These are phyloP conservation scores for Siniperca obscura DNA, from an alignment of 2,797 vertebrate species.

Conservation along the genomic window DNA sequence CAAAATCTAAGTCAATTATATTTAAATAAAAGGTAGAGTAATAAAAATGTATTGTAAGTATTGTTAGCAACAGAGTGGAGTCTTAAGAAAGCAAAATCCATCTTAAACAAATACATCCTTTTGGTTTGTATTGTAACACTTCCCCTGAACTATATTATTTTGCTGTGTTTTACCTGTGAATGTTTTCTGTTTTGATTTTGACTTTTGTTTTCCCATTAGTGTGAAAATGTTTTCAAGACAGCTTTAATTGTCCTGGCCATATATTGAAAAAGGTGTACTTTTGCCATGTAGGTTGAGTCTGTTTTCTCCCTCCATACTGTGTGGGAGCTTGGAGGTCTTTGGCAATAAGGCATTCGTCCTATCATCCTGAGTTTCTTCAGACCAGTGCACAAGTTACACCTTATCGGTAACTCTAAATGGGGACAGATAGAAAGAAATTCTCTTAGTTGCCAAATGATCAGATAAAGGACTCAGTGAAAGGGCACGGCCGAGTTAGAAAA, in stretches of 20 bases:
- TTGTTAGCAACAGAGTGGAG: slow-evolving; percentile 91
- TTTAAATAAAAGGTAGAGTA: slow-evolving; percentile 97
- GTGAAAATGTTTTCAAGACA: slow-evolving; percentile 90
- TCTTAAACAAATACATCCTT: slow-evolving; percentile 85
- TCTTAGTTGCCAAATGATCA: slow-evolving; percentile 62
- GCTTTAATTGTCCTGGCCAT: slow-evolving; percentile 91
- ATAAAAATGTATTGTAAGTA: slow-evolving; percentile 94
- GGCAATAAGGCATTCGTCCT: slow-evolving; percentile 73
- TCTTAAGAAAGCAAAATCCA: slow-evolving; percentile 88
- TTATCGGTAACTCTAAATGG: slow-evolving; percentile 64
- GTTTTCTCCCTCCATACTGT: slow-evolving; percentile 69
- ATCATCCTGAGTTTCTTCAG: slow-evolving; percentile 57
- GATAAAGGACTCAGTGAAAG: slow-evolving; percentile 62
- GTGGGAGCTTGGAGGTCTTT: slow-evolving; percentile 71
- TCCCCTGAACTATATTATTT: slow-evolving; percentile 85
- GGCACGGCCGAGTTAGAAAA: slow-evolving; percentile 53
- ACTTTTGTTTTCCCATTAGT: slow-evolving; percentile 79
- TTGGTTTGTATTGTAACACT: slow-evolving; percentile 94
- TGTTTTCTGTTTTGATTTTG: slow-evolving; percentile 86
- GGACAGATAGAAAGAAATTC: slow-evolving; percentile 56
- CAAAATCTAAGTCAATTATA: slow-evolving; percentile 98
- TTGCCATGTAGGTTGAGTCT: slow-evolving; percentile 92
- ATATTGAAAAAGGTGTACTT: slow-evolving; percentile 92
- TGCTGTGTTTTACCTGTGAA: slow-evolving; percentile 83
- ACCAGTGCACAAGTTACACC: slow-evolving; percentile 66